Base-by-base conservation (phyloP, 1,140 invertebrate genomes). In the Eupeodes corollae region DNA sequence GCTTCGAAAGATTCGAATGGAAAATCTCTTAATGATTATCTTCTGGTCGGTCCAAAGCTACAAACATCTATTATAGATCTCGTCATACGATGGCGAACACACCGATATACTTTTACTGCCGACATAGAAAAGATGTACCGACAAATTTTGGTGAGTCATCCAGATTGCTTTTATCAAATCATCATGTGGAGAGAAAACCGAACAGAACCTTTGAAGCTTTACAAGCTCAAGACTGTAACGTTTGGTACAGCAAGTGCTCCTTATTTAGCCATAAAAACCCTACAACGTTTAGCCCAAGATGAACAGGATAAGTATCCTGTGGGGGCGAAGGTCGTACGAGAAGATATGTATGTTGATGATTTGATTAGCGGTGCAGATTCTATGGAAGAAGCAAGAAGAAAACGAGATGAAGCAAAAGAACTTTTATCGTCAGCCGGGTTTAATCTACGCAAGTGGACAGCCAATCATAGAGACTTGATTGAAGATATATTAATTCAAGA, bases 301-400 rank as follows among this genome's bases (percentile, higher is more conserved):
- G 55, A 63, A 21, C 56, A 65, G 50, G 44, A 44, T 13, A 49
- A 53, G 5, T 60, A 52, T 52, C 56, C 54, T 40, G 11, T n/a
- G 45, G 39, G 55, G 13, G 43, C 50, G 18, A 41, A 51, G 21
- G 57, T 60, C 19, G 53, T 59, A 2, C 37, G 19, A 45, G 58
- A 69, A 42, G 60, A 68, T 32, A 62, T 63, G 42, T 72, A 64
- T 43, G 51, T 71, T 12, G 70, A 72, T 49, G 68, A 73, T 50
- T 14, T 64, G 1, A 46, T 67, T 5, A 58, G 58, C 6, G 63
- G 66, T 8, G 48, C 39, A 31, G 49, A 59, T 14, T 52, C 53
- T 12, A 48, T 52, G 26, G 42, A 54, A 40, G 46, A 61, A 39
- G 40, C 37, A 12, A 18, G 39, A 21, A 40, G 13, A 12, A 44